These are phyloP conservation scores for Phenacoccus solenopsis DNA, from an alignment of 1,140 invertebrate species.

Conservation along the genomic window DNA sequence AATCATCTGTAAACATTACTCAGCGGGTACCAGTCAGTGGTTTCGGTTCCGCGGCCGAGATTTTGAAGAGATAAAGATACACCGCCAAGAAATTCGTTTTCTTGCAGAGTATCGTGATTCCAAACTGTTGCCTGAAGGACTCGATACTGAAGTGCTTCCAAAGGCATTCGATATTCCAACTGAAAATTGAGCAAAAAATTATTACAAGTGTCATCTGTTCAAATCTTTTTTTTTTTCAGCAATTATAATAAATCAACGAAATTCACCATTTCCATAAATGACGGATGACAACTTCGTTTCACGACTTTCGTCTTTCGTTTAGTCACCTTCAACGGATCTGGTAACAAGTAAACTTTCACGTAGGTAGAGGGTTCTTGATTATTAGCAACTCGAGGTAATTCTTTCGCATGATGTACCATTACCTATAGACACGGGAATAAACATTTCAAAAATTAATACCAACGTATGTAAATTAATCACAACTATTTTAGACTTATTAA, in stretches of 20 bases:
- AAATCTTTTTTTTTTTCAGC: not conserved
- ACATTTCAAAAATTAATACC: not conserved
- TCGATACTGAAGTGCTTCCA: slow-evolving; percentile 61
- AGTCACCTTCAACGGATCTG: slow-evolving; percentile 73
- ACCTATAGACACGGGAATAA: slow-evolving; percentile 35
- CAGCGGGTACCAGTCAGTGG: slow-evolving; percentile 63
- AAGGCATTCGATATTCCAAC: slow-evolving; percentile 75
- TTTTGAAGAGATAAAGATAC: slow-evolving; percentile 59
- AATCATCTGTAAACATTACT: slow-evolving; percentile 36
- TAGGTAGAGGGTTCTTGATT: slow-evolving; percentile 76
- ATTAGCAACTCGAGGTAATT: slow-evolving; percentile 58
- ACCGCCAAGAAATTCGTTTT: slow-evolving; percentile 88
- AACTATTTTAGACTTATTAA: too few relatives aligned
- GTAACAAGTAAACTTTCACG: slow-evolving; percentile 86
- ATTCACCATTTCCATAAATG: slow-evolving; percentile 93
- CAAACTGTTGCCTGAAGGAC: slow-evolving; percentile 83
- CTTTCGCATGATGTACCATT: slow-evolving; percentile 79
- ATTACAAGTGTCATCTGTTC: too few relatives aligned
- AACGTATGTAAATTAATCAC: not conserved
- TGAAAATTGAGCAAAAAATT: slow-evolving; percentile 34
- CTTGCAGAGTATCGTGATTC: slow-evolving; percentile 88
- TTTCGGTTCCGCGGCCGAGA: slow-evolving; percentile 61
- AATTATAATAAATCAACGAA: not conserved
- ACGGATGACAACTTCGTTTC: slow-evolving; percentile 81
- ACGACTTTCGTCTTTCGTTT: slow-evolving; percentile 93